Evolutionary conservation across 53 echinoderm and acorn worm species (phyloP), one percentile per base, ranked within the genome.

Genomic region (Holothuria leucospilota): DNA sequence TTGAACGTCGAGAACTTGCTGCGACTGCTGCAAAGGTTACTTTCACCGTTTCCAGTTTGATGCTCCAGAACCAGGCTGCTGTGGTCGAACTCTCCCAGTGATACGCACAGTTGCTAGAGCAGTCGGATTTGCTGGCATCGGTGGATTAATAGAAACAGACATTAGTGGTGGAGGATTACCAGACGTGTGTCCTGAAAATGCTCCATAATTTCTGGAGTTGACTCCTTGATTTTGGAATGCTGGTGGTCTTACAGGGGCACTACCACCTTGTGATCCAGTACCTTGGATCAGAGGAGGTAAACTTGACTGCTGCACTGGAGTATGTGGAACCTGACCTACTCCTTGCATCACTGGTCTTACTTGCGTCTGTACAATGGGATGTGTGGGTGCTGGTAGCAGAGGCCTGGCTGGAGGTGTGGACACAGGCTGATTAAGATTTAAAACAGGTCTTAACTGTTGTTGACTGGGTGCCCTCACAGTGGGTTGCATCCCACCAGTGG

Each of bases 31-130:
- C 59, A 29, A 53, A 16, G 42, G 28, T 46, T 9, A 29, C 24
- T 29, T 67, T 84, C 80, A 84, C 39, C 87, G 68, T 59, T 71
- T 75, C 75, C 75, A 68, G 5, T 72, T 90, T 18, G 51, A 83
- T 13, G 63, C 62, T 0, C 87, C 86, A 64, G 92, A 89, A 8
- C 90, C 86, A 15, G 90, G 87, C 74, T 88, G 88, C 5, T 82
- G 52, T 51, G 70, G 82, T 65, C 53, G 66, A 28, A 87, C 92
- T 18, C 96, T 89, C 5, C 96, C 94, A 5, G 94, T 96, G 14
- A 96, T 96, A 18, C 96, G 90, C 27, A 96, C 94, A 16, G 94
- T 96, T 30, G 96, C 92, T 58, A 96, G 87, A 38, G 92, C 94
- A 39, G 89, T 85, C 0, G 94, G 68, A 34, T 39, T 71, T 74